Conservation (phyloP, 2,113 vertebrate genomes). For the Zosterops pallidus region DNA sequence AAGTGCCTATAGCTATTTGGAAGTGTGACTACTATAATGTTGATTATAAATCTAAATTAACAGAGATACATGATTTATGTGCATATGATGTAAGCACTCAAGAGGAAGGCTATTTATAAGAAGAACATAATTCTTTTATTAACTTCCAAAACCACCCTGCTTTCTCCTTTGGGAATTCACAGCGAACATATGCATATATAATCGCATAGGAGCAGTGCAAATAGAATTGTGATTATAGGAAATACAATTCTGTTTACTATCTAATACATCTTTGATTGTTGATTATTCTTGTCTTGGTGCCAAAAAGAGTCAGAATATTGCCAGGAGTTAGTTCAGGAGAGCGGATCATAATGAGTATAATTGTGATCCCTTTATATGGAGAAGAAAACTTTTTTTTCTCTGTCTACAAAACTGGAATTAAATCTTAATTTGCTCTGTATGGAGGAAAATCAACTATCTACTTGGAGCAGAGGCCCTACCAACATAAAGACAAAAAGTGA, state of each 20-base stretch:
- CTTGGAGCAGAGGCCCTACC: background rate
- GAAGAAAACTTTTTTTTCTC: background rate
- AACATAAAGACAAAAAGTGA: background rate
- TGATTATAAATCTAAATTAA: slow-evolving; percentile 16
- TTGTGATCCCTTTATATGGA: background rate
- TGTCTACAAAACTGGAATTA: background rate
- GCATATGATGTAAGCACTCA: background rate
- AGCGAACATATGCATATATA: background rate
- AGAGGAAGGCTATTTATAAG: background rate
- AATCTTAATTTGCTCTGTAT: background rate
- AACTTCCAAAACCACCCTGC: background rate
- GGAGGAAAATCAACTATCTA: background rate
- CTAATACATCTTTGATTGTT: background rate
- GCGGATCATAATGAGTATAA: background rate
- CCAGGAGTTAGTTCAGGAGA: background rate
- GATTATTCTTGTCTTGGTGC: background rate
- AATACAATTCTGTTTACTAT: background rate
- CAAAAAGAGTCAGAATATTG: background rate
- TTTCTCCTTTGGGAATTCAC: background rate
- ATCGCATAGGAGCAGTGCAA: background rate
- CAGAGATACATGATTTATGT: background rate
- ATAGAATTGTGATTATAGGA: background rate
- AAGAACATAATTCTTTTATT: background rate
- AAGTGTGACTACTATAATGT: background rate
- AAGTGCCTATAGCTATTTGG: background rate